Percentiles rank a stretch among this genome's conserved stretches.
Evolutionary conservation across 1,140 invertebrate species (phyloP).

Genomic region (Lutraria rhynchaena): DNA sequence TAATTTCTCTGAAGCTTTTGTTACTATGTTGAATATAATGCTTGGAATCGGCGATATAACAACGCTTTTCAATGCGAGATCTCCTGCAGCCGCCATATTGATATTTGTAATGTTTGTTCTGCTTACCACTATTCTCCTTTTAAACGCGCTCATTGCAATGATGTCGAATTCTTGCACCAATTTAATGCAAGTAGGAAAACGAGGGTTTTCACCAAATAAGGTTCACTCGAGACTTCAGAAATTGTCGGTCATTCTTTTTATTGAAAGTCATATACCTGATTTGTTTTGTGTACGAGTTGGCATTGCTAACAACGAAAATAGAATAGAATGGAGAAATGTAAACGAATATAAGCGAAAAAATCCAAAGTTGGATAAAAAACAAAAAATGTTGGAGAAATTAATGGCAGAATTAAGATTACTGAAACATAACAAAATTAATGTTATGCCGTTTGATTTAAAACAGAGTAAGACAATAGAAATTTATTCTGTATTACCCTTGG

Average conservation of each 20-base stretch:
- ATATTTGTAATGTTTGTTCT: neutral
- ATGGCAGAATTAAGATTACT: too few species aligned
- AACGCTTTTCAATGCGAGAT: neutral
- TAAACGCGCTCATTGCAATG: neutral
- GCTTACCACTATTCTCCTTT: constrained; percentile 6
- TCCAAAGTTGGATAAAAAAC: too few species aligned
- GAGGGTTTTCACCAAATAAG: neutral
- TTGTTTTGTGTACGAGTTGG: neutral
- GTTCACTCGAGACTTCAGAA: neutral
- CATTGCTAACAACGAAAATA: too few species aligned
- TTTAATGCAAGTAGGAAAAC: neutral
- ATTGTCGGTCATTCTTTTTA: neutral
- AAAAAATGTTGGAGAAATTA: too few species aligned
- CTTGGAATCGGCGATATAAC: neutral
- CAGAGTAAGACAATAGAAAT: too few species aligned
- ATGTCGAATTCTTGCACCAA: neutral
- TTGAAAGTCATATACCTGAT: neutral
- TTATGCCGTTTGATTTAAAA: too few species aligned
- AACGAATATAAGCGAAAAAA: too few species aligned
- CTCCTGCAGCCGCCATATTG: neutral
- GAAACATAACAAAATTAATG: too few species aligned
- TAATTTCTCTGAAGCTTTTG: neutral
- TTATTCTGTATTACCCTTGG: too few species aligned
- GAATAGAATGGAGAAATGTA: too few species aligned
- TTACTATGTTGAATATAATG: constrained; percentile 10